phyloP scores from a whole-genome alignment of 2,888 invertebrate genomes.

The Adineta ricciae region DNA sequence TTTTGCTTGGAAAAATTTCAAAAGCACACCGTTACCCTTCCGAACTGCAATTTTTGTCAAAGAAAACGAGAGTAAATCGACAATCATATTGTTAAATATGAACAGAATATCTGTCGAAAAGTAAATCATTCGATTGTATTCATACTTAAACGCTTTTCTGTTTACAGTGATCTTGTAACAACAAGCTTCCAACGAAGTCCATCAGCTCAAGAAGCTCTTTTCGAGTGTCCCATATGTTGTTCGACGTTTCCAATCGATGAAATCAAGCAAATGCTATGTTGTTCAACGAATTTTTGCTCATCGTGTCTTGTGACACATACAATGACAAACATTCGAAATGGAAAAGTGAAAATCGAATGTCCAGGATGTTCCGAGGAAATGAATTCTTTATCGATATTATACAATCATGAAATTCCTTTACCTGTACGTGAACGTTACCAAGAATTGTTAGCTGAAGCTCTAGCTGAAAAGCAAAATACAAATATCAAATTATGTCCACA shows the following conservation, averaged over 20 bases:
- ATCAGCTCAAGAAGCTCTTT: not conserved
- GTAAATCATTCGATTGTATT: not conserved
- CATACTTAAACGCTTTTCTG: too few species aligned
- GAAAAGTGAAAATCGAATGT: conserved; percentile 9
- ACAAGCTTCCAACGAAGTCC: not conserved
- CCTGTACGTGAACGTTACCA: not conserved
- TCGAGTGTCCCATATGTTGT: not conserved
- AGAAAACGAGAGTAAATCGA: too few species aligned
- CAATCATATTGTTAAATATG: not conserved
- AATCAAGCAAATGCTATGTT: not conserved
- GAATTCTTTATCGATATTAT: not conserved
- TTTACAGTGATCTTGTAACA: not conserved
- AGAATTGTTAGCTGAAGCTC: not conserved
- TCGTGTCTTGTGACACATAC: not conserved
- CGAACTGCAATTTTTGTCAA: too few species aligned
- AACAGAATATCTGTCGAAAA: not conserved
- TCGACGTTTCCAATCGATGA: not conserved
- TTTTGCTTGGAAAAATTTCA: too few species aligned
- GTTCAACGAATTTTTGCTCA: not conserved
- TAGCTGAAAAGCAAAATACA: not conserved
- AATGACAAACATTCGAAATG: not conserved
- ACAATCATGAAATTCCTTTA: not conserved
- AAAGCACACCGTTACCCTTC: too few species aligned
- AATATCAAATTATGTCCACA: not conserved
- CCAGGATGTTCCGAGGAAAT: not conserved